Base-by-base conservation (phyloP, 2,113 vertebrate genomes). In the Myrmecobius fasciatus region DNA sequence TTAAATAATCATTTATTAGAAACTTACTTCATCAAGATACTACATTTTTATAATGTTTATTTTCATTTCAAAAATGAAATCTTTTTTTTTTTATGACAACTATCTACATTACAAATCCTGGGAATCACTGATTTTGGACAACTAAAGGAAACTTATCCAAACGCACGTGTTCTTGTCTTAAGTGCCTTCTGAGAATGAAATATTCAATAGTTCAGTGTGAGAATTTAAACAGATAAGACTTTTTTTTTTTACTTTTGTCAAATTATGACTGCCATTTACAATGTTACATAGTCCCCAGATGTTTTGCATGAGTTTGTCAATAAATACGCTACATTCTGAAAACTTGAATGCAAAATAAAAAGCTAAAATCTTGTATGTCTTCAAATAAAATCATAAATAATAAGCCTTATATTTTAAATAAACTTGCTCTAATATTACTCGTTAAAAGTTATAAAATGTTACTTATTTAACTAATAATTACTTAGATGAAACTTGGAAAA, bases 331-430 rank as follows among this genome's bases (percentile, higher is more conserved):
- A 75, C 4, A 5, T 91, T 94, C 75, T 47, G 53, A 92, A 92
- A n/a, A 93, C 67, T 24, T 88, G 17, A 90, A 94, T 36, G 60
- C 89, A 91, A 95, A 94, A 25, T 10, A n/a, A 25, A 92, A 89
- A n/a, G 56, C 91, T 91, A 52, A 96, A 91, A 92, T 46, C 11
- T 43, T 54, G 28, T 56, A 10, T 52, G 53, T 89, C 53, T 91
- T 89, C n/a, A 92, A 93, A 94, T 43, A 93, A 52, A 95, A 90
- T 31, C 92, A 89, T 53, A 67, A 89, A 22, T 25, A 47, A 1
- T 25, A 60, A 53, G 49, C 10, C 47, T 52, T 53, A n/a, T 24
- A 93, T 24, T 56, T 24, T 25, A 89, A 93, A 46, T 22, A 93
- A 97, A 91, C 5, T 46, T 52, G 25, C 25, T 75, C 51, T 54